Evolutionary conservation across 2,113 vertebrate genomes (phyloP), one percentile per base, ranked within the genome.

Genomic region (Cochlearius cochlearius): DNA sequence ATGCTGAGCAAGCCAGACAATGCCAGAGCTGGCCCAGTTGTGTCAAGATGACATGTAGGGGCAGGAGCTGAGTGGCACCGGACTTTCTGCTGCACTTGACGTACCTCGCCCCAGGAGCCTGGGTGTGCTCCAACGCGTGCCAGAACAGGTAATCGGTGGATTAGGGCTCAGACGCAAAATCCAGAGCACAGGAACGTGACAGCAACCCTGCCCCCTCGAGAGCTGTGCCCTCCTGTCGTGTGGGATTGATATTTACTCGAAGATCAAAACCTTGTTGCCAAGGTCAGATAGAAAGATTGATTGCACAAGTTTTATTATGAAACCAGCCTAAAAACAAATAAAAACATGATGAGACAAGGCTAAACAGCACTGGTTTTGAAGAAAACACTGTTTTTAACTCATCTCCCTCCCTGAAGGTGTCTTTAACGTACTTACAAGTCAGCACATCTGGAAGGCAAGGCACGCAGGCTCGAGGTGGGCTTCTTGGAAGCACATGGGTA

Each of bases 231-330:
- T 80, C 55, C 81, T 94, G 92, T 38, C 80, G 20, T 5, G 19
- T 25, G 52, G 62, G 77, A 91, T 26, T 30, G 66, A 21, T 43
- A 41, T 7, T 50, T 75, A 22, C 38, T 26, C 30, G 55, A 38
- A 91, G 55, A 75, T 55, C 58, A 63, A 75, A 90, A 27, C 25
- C 66, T n/a, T 72, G 7, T 15, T 73, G 72, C 36, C 10, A 17
- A 94, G 76, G 53, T 55, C 55, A 58, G 38, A 63, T 32, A 64
- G 23, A 47, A 79, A 68, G 72, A 62, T 32, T 34, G 81, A 87
- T 93, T 90, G 66, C 52, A 81, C 87, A 94, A 85, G 67, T 60
- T 88, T 22, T 68, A 4, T 92, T 94, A 95, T 49, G 85, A 93
- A 95, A 96, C 43, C 58, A 86, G n/a, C 30, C 39, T 91, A 72